Evolutionary conservation across 2,113 vertebrate genomes (phyloP).

Genomic region (Candoia aspera): DNA sequence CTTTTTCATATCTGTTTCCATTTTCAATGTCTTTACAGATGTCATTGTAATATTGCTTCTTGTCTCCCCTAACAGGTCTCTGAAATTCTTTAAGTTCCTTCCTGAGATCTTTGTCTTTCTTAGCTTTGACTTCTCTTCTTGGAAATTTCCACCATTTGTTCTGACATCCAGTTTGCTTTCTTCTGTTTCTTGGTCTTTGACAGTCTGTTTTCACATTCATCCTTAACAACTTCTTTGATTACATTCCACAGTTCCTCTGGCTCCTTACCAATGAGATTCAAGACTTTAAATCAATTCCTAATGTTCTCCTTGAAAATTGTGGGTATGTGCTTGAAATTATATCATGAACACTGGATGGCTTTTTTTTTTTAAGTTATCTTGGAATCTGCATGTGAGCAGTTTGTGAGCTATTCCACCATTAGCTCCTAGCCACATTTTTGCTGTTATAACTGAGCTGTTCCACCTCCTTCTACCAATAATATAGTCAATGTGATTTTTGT

Average conservation of each 20-base stretch:
- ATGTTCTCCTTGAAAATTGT: not conserved
- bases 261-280: not conserved
- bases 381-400: not conserved
- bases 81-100: no score
- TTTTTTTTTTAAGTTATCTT: no score
- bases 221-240: not conserved
- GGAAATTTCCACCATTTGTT: no score
- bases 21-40: no score
- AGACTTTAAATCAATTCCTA: not conserved
- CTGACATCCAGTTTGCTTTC: not conserved
- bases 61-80: no score
- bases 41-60: no score
- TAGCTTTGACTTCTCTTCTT: no score
- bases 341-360: not conserved
- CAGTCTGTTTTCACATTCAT: not conserved
- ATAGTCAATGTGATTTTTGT: not conserved
- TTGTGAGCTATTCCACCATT: not conserved
- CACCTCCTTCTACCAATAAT: not conserved
- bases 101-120: no score
- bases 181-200: not conserved
- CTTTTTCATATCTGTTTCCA: no score
- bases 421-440: not conserved
- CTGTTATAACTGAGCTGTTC: not conserved
- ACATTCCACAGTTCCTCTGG: not conserved
- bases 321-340: not conserved